These are phyloP conservation scores for Myotis findleyi DNA, from an alignment of 2,797 vertebrate species.

Conservation along the genomic window DNA sequence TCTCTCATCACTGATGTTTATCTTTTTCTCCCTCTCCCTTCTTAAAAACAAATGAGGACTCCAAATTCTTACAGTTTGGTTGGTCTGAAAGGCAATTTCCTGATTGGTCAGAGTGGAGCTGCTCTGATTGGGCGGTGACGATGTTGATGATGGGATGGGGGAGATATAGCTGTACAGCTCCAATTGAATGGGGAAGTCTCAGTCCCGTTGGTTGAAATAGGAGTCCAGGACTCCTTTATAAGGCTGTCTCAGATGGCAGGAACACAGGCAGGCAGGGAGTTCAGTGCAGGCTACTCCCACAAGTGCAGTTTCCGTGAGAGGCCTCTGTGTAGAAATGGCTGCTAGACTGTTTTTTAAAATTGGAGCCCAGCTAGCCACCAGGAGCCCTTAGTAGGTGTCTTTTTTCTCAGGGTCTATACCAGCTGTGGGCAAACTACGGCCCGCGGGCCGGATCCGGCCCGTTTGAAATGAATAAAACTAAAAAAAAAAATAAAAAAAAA, in stretches of 20 bases:
- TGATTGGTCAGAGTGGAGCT: not conserved
- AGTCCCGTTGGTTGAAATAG: not conserved
- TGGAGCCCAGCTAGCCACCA: not conserved
- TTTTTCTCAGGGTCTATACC: not conserved
- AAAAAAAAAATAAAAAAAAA: too few relatives aligned
- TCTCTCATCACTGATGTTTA: too few relatives aligned
- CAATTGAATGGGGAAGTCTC: not conserved
- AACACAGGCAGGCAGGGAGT: not conserved
- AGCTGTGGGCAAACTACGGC: too few relatives aligned
- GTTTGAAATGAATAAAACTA: too few relatives aligned
- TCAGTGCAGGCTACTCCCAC: not conserved
- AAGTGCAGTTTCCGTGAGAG: not conserved
- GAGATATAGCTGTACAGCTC: not conserved
- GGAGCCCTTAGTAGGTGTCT: not conserved
- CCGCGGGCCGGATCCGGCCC: too few relatives aligned
- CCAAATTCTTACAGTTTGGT: not conserved
- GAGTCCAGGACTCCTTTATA: not conserved
- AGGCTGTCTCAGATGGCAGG: not conserved
- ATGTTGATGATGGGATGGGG: not conserved
- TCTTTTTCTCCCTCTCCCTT: too few relatives aligned
- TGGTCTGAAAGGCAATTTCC: not conserved
- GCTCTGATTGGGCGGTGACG: not conserved
- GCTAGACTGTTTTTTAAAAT: not conserved
- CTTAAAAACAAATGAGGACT: not conserved
- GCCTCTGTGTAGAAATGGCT: not conserved